phyloP scores from a whole-genome alignment of 2,797 vertebrate species.

The Gallinago nigripennis region DNA sequence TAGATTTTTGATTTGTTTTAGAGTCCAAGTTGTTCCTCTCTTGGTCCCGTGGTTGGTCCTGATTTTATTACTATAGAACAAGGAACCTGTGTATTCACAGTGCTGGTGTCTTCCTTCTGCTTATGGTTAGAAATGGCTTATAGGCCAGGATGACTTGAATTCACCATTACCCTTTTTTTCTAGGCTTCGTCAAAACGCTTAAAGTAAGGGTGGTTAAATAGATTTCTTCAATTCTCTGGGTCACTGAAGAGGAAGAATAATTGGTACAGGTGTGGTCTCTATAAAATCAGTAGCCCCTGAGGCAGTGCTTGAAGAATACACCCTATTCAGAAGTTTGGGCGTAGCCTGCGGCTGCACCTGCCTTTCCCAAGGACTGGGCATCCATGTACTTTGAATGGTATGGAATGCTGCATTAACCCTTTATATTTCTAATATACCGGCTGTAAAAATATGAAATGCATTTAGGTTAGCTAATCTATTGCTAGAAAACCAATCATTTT shows the following conservation, averaged over 20 bases:
- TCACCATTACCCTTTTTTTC: neutral
- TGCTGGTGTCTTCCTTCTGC: neutral
- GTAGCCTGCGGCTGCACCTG: neutral
- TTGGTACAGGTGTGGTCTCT: neutral
- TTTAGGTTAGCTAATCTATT: neutral
- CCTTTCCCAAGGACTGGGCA: neutral
- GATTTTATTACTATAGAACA: neutral
- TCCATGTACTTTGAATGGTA: neutral
- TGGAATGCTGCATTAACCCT: neutral
- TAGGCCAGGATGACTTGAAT: neutral
- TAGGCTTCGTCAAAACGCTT: neutral
- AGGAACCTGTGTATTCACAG: accelerated
- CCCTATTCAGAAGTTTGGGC: neutral
- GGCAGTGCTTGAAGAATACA: neutral
- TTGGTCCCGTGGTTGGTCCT: neutral
- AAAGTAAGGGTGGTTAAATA: neutral
- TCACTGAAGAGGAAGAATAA: neutral
- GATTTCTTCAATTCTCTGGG: neutral
- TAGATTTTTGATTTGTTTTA: neutral
- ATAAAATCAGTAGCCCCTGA: neutral
- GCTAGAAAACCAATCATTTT: neutral
- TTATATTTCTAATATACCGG: neutral
- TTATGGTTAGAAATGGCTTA: neutral
- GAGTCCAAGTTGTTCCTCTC: neutral
- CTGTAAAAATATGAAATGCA: neutral